Conservation (phyloP, 2,888 invertebrate species). For the Sphecodes monilicornis region DNA sequence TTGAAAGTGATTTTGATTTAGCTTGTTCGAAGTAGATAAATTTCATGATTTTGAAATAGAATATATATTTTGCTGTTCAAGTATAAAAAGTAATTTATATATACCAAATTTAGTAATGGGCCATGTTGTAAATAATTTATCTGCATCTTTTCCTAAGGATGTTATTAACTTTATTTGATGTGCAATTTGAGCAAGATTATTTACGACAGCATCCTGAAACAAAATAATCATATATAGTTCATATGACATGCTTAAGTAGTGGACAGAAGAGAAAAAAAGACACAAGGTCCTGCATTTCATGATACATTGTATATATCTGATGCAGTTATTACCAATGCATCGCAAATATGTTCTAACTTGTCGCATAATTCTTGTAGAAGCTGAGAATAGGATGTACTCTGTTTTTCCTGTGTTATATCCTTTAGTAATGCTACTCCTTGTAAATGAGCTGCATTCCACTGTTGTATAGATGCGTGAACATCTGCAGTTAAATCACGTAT, state of each 20-base stretch:
- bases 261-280: neutral
- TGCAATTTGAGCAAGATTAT: conserved; percentile 69
- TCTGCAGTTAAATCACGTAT: conserved; percentile 86
- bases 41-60: neutral
- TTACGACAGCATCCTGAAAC: conserved; percentile 74
- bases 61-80: conserved; percentile 18
- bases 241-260: neutral
- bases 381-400: conserved; percentile 71
- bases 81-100: conserved; percentile 12
- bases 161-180: conserved; percentile 72
- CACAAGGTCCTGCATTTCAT: neutral
- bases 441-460: conserved; percentile 85
- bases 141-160: conserved; percentile 66
- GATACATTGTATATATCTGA: neutral
- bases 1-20: conserved; percentile 9
- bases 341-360: conserved; percentile 75
- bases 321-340: conserved; percentile 70
- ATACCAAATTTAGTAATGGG: conserved; percentile 77
- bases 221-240: neutral
- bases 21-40: neutral
- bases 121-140: conserved; percentile 80
- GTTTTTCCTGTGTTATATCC: conserved; percentile 77
- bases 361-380: conserved; percentile 76
- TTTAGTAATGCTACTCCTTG: conserved; percentile 84
- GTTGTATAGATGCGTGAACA: conserved; percentile 85